Evolutionary conservation across 2,113 vertebrate species (phyloP).

Genomic region (Fulica atra): DNA sequence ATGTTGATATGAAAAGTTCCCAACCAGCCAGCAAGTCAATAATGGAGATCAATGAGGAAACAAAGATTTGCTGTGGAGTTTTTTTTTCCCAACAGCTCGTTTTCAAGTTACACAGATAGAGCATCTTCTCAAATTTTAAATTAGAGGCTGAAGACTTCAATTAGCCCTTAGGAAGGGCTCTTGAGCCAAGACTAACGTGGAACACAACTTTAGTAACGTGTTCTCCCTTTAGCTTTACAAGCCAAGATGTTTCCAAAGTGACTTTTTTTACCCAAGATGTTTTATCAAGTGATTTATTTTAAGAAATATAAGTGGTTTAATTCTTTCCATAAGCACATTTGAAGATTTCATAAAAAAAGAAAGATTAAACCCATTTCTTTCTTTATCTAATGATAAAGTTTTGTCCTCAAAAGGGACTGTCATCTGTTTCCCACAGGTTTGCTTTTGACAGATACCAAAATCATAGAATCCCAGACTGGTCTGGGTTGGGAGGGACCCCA

Average conservation of each 20-base stretch:
- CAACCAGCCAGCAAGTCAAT: background rate
- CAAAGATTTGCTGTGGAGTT: background rate
- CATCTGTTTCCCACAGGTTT: background rate
- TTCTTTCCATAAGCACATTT: background rate
- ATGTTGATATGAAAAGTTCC: background rate
- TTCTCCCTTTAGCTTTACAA: background rate
- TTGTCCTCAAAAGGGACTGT: background rate
- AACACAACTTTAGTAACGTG: background rate
- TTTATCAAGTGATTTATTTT: background rate
- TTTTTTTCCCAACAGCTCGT: background rate
- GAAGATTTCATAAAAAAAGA: background rate
- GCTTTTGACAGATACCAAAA: background rate
- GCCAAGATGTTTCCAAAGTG: background rate
- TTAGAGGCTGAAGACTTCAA: background rate
- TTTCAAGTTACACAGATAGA: background rate
- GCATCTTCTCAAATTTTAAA: background rate
- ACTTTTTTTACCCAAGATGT: background rate
- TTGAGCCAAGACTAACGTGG: rapidly evolving
- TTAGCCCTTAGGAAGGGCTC: background rate
- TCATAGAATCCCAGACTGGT: too few species aligned
- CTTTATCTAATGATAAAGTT: background rate
- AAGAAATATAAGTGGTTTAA: background rate
- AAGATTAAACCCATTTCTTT: background rate
- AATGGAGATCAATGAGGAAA: background rate
- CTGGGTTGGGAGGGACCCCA: too few species aligned